These are phyloP conservation scores for Danio rerio DNA, from an alignment of 2,113 vertebrate genomes.

Conservation along the genomic window DNA sequence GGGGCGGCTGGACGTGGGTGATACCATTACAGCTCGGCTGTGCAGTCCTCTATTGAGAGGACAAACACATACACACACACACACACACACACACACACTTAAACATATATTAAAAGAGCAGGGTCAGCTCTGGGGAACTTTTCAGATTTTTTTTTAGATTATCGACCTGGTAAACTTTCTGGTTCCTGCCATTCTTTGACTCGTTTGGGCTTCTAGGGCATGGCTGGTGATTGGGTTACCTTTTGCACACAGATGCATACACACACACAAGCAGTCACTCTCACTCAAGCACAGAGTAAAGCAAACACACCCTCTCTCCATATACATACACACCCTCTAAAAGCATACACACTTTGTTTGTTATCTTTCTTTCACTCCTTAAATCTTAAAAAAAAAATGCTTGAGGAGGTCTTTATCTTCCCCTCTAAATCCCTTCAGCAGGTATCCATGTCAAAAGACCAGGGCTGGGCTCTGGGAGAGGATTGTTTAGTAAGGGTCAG, in stretches of 20 bases:
- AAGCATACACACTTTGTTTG: slow-evolving; percentile 61
- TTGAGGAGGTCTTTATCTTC: slow-evolving; percentile 72
- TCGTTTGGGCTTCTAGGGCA: slow-evolving; percentile 68
- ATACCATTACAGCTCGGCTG: slow-evolving; percentile 72
- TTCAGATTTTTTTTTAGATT: slow-evolving; percentile 79
- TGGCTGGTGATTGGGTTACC: slow-evolving; percentile 77
- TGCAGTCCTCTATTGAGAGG: slow-evolving; percentile 59
- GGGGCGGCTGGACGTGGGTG: slow-evolving; percentile 69
- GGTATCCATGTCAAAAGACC: slow-evolving; percentile 92
- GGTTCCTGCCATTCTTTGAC: slow-evolving; percentile 80
- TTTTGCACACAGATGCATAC: slow-evolving; percentile 58
- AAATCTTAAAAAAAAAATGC: slow-evolving; percentile 66
- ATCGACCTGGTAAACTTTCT: slow-evolving; percentile 81
- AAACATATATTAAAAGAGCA: slow-evolving; percentile 69
- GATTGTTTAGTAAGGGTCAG: slow-evolving; percentile 88
- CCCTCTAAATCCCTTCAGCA: slow-evolving; percentile 77
- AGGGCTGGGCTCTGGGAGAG: slow-evolving; percentile 70
- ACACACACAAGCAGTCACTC: slow-evolving; percentile 60
- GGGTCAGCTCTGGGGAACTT: slow-evolving; percentile 71
- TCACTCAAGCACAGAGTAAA: background rate
- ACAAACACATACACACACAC: background rate
- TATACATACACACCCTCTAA: slow-evolving; percentile 59
- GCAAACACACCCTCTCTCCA: slow-evolving; percentile 47
- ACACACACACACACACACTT: no score
- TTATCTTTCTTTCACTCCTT: slow-evolving; percentile 63